A percentile compares a stretch with the other conserved stretches of the same genome.
phyloP scores from a whole-genome alignment of 2,888 invertebrate species.

The Eristalis arbustorum region DNA sequence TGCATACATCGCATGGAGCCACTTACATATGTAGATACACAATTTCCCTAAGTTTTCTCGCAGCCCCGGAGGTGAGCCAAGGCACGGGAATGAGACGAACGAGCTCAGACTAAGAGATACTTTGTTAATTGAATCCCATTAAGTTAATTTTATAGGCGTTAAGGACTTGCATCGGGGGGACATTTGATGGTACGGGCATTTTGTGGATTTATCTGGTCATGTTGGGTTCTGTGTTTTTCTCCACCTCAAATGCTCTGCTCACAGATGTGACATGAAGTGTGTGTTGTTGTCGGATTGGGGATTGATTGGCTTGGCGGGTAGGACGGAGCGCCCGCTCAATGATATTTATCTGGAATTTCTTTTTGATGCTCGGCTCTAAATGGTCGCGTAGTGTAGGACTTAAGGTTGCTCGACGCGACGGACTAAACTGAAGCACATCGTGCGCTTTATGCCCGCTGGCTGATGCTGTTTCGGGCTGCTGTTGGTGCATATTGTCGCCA shows the following conservation, averaged over 20 bases:
- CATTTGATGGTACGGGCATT: constrained; percentile 39
- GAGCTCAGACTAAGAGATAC: constrained; percentile 59
- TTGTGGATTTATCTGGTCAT: constrained; percentile 22
- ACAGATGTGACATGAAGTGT: constrained; percentile 51
- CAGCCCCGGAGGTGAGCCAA: constrained; percentile 2
- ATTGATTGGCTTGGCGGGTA: constrained; percentile 52
- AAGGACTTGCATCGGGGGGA: constrained; percentile 72
- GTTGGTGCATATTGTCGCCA: constrained; percentile 3
- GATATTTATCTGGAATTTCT: constrained; percentile 70
- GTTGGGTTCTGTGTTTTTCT: constrained; percentile 22
- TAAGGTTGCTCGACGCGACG: constrained; percentile 2
- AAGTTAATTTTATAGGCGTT: constrained; percentile 81
- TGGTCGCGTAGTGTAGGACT: constrained; percentile 42
- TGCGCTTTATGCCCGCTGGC: constrained; percentile 67
- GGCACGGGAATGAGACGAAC: background rate
- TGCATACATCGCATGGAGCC: constrained; percentile 14
- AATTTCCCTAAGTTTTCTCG: constrained; percentile 15
- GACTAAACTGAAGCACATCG: constrained; percentile 48
- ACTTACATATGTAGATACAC: constrained; percentile 8
- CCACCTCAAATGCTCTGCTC: constrained; percentile 47
- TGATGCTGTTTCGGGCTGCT: background rate
- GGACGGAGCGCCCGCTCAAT: constrained; percentile 56
- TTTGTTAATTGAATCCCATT: constrained; percentile 81
- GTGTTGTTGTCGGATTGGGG: constrained; percentile 40
- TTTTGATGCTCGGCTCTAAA: constrained; percentile 68